Percentiles rank a stretch among this genome's conserved stretches.
These are phyloP conservation scores for Uria lomvia DNA, from an alignment of 2,113 vertebrate species.

Conservation along the genomic window DNA sequence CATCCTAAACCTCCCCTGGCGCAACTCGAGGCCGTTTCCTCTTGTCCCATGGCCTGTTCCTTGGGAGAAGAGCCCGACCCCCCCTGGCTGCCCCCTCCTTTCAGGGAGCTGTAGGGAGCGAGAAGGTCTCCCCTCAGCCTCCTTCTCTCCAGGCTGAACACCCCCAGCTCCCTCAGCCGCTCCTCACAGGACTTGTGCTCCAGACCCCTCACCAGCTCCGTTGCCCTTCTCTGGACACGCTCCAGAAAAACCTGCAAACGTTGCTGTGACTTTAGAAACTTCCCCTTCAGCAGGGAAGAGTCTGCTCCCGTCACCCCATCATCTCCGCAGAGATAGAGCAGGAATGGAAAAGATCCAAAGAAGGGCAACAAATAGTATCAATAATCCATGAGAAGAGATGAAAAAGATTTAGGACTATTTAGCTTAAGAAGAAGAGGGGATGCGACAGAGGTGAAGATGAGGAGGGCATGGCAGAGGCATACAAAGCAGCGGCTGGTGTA, in stretches of 20 bases:
- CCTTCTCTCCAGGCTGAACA: too few species aligned
- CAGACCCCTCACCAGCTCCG: too few species aligned
- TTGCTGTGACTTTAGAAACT: neutral
- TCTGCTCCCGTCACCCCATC: neutral
- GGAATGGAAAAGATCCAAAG: conserved; percentile 27
- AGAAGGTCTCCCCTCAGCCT: too few species aligned
- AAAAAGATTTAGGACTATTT: neutral
- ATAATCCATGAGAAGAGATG: conserved; percentile 43
- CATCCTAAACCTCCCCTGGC: too few species aligned
- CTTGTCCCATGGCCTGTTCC: too few species aligned
- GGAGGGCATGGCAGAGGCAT: neutral
- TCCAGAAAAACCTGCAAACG: neutral
- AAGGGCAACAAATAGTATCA: conserved; percentile 45
- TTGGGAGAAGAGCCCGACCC: too few species aligned
- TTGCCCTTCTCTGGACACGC: too few species aligned
- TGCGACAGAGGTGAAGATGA: neutral
- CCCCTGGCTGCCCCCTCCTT: too few species aligned
- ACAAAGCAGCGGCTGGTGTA: neutral
- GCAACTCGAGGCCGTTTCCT: too few species aligned
- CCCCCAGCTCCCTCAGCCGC: too few species aligned
- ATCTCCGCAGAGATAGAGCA: neutral
- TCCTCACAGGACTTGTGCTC: too few species aligned
- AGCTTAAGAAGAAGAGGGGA: neutral
- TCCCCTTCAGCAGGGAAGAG: neutral
- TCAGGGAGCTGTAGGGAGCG: too few species aligned